A percentile compares a stretch with the other conserved stretches of the same genome.
Conservation (phyloP, 1,140 invertebrate genomes). For the Lutraria rhynchaena region DNA sequence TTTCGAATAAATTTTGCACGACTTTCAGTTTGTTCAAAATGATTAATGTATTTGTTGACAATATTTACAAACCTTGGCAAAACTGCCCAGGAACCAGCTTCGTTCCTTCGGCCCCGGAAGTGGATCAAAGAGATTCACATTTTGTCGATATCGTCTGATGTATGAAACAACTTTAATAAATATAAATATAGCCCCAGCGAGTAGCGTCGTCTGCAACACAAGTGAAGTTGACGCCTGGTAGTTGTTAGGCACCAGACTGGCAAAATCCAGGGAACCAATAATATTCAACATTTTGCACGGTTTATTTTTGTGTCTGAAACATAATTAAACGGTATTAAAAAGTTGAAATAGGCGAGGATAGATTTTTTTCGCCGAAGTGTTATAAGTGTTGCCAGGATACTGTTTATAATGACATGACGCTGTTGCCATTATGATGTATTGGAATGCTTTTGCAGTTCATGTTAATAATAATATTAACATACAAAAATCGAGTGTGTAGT, state of each 20-base stretch:
- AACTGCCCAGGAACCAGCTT: constrained; percentile 40
- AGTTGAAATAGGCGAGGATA: neutral
- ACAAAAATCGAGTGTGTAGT: too few species aligned
- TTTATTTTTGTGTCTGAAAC: neutral
- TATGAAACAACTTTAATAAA: constrained; percentile 9
- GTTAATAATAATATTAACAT: too few species aligned
- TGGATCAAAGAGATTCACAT: constrained; percentile 19
- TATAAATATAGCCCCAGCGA: constrained; percentile 8
- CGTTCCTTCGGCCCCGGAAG: constrained; percentile 32
- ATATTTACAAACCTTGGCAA: constrained; percentile 22
- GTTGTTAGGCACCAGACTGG: constrained; percentile 5
- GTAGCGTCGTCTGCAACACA: constrained; percentile 30
- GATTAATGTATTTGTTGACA: too few species aligned
- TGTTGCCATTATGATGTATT: neutral
- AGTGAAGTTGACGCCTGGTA: constrained; percentile 30
- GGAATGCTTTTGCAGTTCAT: too few species aligned
- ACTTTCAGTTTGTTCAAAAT: too few species aligned
- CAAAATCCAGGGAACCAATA: constrained; percentile 11
- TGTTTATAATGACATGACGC: neutral
- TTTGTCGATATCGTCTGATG: constrained; percentile 9
- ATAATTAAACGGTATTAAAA: neutral
- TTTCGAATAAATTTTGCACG: too few species aligned
- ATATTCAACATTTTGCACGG: constrained; percentile 13
- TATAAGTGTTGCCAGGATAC: neutral
- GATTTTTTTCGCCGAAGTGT: neutral